Evolutionary conservation across 1,140 invertebrate species (phyloP).

Genomic region (Drosophila lini): DNA sequence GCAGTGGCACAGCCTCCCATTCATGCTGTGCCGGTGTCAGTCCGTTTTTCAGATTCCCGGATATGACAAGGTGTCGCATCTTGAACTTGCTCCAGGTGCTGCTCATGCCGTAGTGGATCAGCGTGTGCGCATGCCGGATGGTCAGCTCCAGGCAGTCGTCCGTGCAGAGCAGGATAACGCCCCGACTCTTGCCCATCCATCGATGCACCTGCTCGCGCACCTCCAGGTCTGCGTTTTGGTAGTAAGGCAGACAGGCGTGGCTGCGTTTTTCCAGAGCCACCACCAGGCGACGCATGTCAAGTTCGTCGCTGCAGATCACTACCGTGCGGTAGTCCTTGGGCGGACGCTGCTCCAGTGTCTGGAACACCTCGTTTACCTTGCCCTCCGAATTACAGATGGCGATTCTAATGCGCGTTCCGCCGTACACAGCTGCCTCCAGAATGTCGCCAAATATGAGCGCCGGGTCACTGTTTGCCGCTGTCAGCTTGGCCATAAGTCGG

Average conservation of each 20-base stretch:
- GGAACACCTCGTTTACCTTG: slow-evolving; percentile 29
- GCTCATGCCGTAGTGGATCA: slow-evolving; percentile 54
- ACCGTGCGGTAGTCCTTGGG: slow-evolving; percentile 39
- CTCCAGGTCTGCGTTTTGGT: slow-evolving; percentile 23
- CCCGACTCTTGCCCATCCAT: slow-evolving; percentile 25
- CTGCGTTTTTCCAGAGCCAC: neutral
- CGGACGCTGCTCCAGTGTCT: slow-evolving; percentile 28
- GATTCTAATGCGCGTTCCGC: slow-evolving; percentile 20
- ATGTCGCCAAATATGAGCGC: slow-evolving; percentile 55
- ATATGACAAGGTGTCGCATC: slow-evolving; percentile 37
- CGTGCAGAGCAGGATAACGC: slow-evolving; percentile 47
- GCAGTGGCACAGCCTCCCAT: neutral
- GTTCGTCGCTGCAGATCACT: slow-evolving; percentile 41
- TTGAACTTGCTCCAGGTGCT: slow-evolving; percentile 54
- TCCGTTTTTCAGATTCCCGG: slow-evolving; percentile 29
- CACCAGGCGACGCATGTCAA: slow-evolving; percentile 26
- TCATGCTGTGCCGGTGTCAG: neutral
- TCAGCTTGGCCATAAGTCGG: slow-evolving; percentile 14
- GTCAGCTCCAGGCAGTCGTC: slow-evolving; percentile 53
- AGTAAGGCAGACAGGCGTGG: slow-evolving; percentile 49
- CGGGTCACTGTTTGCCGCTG: slow-evolving; percentile 6
- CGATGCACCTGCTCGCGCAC: slow-evolving; percentile 21
- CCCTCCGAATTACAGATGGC: neutral
- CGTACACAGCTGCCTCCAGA: slow-evolving; percentile 61
- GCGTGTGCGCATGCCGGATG: slow-evolving; percentile 38